Percentiles rank a stretch among this genome's conserved stretches.
These are phyloP conservation scores for Hartigia nigra DNA, from an alignment of 2,888 invertebrate species.

Conservation along the genomic window DNA sequence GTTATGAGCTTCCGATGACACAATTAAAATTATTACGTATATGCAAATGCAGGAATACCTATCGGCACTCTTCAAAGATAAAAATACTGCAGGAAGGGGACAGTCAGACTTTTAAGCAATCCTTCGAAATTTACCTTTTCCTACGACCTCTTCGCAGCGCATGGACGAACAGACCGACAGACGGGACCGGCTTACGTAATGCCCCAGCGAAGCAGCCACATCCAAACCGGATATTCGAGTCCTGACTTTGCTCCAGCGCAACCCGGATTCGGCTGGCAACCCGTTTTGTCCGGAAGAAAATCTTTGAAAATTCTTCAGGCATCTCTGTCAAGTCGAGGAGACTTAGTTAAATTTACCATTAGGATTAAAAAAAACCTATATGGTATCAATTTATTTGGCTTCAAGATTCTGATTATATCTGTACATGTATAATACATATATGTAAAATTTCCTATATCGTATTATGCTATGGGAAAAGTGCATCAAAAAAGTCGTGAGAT, in stretches of 20 bases:
- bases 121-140: background rate
- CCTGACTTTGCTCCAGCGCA: constrained; percentile 32
- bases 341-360: background rate
- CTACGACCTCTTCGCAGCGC: background rate
- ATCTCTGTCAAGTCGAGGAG: background rate
- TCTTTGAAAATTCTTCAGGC: background rate
- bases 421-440: background rate
- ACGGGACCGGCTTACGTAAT: constrained; percentile 34
- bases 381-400: background rate
- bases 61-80: background rate
- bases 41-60: background rate
- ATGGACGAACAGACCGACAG: background rate
- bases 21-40: background rate
- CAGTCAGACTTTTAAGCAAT: background rate
- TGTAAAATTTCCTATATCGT: background rate
- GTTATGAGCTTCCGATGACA: background rate
- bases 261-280: constrained; percentile 31
- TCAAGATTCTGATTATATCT: background rate
- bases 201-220: constrained; percentile 29
- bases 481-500: background rate
- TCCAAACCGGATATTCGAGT: constrained; percentile 56
- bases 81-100: background rate
- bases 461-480: background rate
- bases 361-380: background rate
- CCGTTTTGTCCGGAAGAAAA: background rate